Base-by-base conservation (phyloP, 2,113 vertebrate species). In the Zootoca vivipara region DNA sequence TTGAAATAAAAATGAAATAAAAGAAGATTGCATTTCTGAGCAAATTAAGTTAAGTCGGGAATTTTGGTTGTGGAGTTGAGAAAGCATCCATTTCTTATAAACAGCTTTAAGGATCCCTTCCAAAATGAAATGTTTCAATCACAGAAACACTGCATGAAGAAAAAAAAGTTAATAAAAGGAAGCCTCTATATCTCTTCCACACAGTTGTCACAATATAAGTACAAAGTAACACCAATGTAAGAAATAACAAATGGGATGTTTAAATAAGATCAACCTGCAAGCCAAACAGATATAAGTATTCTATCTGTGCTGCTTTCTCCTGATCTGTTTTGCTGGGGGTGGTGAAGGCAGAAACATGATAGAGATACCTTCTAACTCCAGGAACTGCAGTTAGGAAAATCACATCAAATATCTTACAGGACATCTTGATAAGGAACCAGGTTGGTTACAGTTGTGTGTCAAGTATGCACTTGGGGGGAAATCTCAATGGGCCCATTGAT, bases 221-320 rank as follows among this genome's bases (percentile, higher is more conserved):
- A 2, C 85, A 8, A 85, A 83, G 30, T 64, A 89, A 75, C 42
- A 65, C 69, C 72, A 74, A 77, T 82, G n/a, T 20, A 74, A 74
- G 78, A 74, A 87, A 52, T 28, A 87, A 87, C 15, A 81, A 38
- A 40, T 33, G 67, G 4, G 15, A 4, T 72, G 42, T 52, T 79
- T 69, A 62, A 89, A 2, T 58, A 89, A 69, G 88, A 42, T 77
- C 85, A 85, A 84, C 5, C 72, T 52, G 18, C 58, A 83, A 89
- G 26, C 6, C 90, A 86, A 78, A 22, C 12, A 67, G 13, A 42
- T 15, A 42, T 42, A 26, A 82, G 5, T 10, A 30, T 9, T 24
- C 35, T 40, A 20, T 75, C 6, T 40, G 6, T 22, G 18, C 4
- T 33, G 70, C n/a, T n/a, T 33, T 35, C n/a, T 33, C 70, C 10